Conservation (phyloP, 2,797 vertebrate genomes). For the Oceanodroma leucorhoa region DNA sequence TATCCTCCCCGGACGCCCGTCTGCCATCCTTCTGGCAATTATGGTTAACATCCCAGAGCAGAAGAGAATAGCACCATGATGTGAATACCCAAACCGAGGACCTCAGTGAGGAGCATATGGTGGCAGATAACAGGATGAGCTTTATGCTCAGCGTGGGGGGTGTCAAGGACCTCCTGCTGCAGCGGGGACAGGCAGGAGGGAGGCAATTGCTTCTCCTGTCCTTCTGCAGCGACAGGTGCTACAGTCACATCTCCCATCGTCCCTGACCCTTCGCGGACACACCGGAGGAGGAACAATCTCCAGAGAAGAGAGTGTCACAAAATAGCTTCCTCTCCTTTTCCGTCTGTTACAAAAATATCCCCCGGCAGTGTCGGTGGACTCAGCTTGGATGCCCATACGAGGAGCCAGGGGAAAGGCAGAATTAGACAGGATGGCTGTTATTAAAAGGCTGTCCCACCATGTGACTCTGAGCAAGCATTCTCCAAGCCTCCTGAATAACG, state of each 20-base stretch:
- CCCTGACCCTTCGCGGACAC: background rate
- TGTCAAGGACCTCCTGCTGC: rapidly evolving
- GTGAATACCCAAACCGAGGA: background rate
- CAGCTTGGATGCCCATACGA: background rate
- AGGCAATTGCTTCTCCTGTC: background rate
- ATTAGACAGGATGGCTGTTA: background rate
- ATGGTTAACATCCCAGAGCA: rapidly evolving
- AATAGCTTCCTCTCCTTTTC: background rate
- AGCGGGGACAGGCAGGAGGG: background rate
- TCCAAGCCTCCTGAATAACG: background rate
- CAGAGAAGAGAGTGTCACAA: background rate
- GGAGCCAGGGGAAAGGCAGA: background rate
- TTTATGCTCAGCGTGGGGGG: background rate
- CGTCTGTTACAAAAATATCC: background rate
- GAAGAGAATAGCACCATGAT: background rate
- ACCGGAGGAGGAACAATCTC: background rate
- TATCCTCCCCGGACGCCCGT: rapidly evolving
- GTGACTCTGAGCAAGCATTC: background rate
- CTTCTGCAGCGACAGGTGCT: background rate
- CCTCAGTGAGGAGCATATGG: background rate
- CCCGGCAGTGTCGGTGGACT: background rate
- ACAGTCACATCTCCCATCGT: background rate
- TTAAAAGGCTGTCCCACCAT: background rate
- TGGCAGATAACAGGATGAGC: background rate
- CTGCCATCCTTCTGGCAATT: background rate